phyloP scores from a whole-genome alignment of 2,888 invertebrate species.

The Oconnorella tubifera region DNA sequence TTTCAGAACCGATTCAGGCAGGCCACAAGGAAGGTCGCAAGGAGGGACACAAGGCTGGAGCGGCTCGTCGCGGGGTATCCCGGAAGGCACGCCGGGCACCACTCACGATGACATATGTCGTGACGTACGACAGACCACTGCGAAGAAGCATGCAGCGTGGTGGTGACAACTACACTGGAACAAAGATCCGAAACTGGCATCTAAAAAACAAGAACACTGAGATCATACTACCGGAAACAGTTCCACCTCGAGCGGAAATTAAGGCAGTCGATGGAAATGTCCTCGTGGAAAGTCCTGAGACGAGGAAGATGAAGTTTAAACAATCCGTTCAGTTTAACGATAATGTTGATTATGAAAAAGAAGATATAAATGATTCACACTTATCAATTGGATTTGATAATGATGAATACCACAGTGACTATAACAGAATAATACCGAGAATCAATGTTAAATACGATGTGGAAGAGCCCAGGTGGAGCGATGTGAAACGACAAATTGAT shows the following conservation, averaged over 20 bases:
- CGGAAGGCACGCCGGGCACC: not conserved
- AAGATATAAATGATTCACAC: too few relatives aligned
- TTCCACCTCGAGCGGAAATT: not conserved
- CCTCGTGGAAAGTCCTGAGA: not conserved
- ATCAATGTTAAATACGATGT: too few relatives aligned
- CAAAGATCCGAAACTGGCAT: not conserved
- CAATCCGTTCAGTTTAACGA: conserved; percentile 4
- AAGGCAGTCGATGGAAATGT: not conserved
- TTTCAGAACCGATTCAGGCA: too few relatives aligned
- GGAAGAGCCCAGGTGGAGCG: too few relatives aligned
- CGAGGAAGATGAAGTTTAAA: not conserved
- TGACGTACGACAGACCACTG: not conserved
- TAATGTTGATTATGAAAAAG: not conserved
- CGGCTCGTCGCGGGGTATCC: not conserved
- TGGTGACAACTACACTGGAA: not conserved
- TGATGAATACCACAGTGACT: not conserved
- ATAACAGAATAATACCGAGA: too few relatives aligned
- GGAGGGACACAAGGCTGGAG: too few relatives aligned
- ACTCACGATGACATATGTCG: not conserved
- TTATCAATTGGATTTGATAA: too few relatives aligned
- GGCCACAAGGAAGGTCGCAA: too few relatives aligned
- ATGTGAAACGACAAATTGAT: too few relatives aligned
- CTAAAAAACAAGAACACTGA: not conserved
- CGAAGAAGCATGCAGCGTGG: not conserved
- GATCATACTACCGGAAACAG: not conserved